phyloP scores from a whole-genome alignment of 2,888 invertebrate genomes.

The Lapara coniferarum region DNA sequence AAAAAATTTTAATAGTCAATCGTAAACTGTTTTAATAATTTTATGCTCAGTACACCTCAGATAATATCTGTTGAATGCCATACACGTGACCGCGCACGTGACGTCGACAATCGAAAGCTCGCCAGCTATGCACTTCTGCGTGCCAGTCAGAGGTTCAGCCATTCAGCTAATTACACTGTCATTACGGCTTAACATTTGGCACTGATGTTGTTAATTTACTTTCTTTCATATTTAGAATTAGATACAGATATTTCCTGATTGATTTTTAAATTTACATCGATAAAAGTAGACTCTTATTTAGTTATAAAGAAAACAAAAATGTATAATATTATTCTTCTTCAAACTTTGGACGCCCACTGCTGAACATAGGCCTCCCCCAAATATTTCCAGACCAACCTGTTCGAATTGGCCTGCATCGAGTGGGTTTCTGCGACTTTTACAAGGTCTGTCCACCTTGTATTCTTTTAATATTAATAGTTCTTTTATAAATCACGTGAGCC shows the following conservation, averaged over 20 bases:
- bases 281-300: too few relatives aligned
- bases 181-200: neutral
- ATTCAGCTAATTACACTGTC: neutral
- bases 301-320: too few relatives aligned
- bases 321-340: too few relatives aligned
- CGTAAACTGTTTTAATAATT: neutral
- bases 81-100: slow-evolving; percentile 25
- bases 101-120: slow-evolving; percentile 21
- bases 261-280: neutral
- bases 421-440: too few relatives aligned
- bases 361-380: too few relatives aligned
- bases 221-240: neutral
- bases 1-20: neutral
- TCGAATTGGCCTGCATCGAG: too few relatives aligned
- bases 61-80: neutral
- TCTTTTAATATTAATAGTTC: too few relatives aligned
- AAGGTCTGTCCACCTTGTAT: too few relatives aligned
- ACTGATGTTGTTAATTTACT: slow-evolving; percentile 3
- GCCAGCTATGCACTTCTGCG: slow-evolving; percentile 3
- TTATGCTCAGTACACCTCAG: neutral
- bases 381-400: too few relatives aligned
- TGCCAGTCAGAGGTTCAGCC: neutral
- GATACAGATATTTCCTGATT: neutral
- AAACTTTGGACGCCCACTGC: too few relatives aligned
- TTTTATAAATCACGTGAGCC: too few relatives aligned